Base-by-base conservation (phyloP, 2,888 invertebrate species). In the Sussaba pulchella region DNA sequence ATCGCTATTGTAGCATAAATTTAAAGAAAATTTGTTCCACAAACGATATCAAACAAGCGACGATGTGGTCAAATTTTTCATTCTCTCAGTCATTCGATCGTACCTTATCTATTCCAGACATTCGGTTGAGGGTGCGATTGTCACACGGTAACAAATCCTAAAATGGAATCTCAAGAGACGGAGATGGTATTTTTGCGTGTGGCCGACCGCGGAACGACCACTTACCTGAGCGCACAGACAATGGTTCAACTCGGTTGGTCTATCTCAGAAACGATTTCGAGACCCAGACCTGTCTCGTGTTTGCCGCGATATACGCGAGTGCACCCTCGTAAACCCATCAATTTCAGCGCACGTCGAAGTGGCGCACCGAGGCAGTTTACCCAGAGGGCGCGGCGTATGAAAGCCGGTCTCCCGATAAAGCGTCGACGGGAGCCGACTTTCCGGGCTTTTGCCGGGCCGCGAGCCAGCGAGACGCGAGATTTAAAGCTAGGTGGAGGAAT, bases 301-400 rank as follows among this genome's bases (percentile, higher is more conserved):
- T 69, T 39, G 61, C 67, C 17, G 45, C 80, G 76, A 80, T 80
- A 80, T 72, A 76, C 57, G 75, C 71, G 67, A 72, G 72, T 72
- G 54, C 76, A 76, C 72, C 69, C 76, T 81, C 80, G 76, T 76
- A 81, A 81, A 81, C 52, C 67, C 82, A 84, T 86, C 82, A 85
- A 85, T 87, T 82, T 80, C 75, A 54, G 69, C 74, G 82, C 66
- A 76, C 24, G 52, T 57, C 57, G 31, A 50, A 67, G 63, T 47
- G 67, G 54, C 63, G 80, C 67, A 76, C 72, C 52, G 76, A 61
- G 66, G 71, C 66, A 45, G 36, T 63, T 73, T 73, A 14, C 41
- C 75, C 19, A 45, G 63, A 24, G 67, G 59, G 47, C 52, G 77
- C 80, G 77, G 41, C 6, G 6, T 67, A 81, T 57, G 67, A 66